Percentiles rank a stretch among this genome's conserved stretches.
phyloP scores from a whole-genome alignment of 2,113 vertebrate genomes.

The Zingel zingel region DNA sequence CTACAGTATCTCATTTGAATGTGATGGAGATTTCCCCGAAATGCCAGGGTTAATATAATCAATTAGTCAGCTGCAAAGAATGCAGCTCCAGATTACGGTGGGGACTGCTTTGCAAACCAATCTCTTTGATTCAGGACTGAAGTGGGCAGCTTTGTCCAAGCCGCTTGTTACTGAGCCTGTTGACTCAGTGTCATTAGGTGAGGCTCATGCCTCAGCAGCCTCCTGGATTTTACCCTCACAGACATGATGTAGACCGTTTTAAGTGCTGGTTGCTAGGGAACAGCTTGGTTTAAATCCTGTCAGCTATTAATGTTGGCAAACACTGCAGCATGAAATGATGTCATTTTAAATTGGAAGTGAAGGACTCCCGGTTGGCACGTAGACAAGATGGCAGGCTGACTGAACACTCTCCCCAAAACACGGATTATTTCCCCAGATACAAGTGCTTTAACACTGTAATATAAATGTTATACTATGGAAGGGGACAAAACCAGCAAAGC shows the following conservation, averaged over 20 bases:
- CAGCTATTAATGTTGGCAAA: conserved; percentile 23
- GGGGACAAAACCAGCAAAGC: too few relatives aligned
- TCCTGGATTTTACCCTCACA: neutral
- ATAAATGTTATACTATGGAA: too few relatives aligned
- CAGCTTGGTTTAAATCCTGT: conserved; percentile 12
- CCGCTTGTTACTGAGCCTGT: neutral
- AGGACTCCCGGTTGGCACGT: too few relatives aligned
- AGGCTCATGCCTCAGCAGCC: conserved; percentile 3
- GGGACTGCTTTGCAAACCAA: conserved; percentile 3
- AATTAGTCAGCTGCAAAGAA: conserved; percentile 35
- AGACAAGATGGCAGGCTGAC: too few relatives aligned
- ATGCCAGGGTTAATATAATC: conserved; percentile 42
- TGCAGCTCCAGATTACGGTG: conserved; percentile 8
- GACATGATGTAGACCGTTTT: neutral
- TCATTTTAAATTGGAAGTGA: neutral
- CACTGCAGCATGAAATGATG: conserved; percentile 22
- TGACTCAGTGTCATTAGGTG: conserved; percentile 14
- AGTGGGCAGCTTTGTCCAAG: neutral
- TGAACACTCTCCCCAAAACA: too few relatives aligned
- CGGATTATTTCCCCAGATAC: too few relatives aligned
- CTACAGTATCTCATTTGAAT: conserved; percentile 50
- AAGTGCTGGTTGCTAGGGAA: conserved; percentile 38
- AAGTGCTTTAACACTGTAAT: too few relatives aligned
- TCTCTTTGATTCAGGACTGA: conserved; percentile 18
- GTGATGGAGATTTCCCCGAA: conserved; percentile 57